Percentiles rank a stretch among this genome's conserved stretches.
Conservation (phyloP, 2,888 invertebrate species). For the Cyaniris semiargus region DNA sequence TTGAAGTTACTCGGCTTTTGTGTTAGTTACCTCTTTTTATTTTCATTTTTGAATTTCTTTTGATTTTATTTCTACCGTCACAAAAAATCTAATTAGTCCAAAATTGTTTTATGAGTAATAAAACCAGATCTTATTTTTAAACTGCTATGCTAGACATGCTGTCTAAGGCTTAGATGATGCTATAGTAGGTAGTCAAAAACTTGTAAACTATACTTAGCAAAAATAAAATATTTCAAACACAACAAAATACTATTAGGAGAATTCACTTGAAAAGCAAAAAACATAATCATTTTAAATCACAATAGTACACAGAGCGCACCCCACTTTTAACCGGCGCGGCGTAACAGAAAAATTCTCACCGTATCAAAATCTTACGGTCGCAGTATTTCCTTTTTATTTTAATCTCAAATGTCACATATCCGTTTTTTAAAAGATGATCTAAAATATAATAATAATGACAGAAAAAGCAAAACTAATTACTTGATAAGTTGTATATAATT, state of each 20-base stretch:
- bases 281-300: background rate
- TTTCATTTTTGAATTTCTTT: no score
- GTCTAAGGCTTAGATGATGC: background rate
- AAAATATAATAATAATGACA: background rate
- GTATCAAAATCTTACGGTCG: background rate
- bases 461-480: background rate
- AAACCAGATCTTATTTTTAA: background rate
- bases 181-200: no score
- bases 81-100: no score
- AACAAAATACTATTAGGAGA: background rate
- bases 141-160: background rate
- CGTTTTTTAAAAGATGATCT: background rate
- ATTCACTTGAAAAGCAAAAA: background rate
- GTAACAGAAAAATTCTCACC: background rate
- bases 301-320: background rate
- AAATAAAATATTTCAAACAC: background rate
- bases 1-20: no score
- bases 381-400: conserved; percentile 7
- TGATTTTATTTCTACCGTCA: background rate
- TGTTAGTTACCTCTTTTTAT: no score
- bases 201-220: no score
- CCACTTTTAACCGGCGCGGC: conserved; percentile 1
- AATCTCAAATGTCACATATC: background rate
- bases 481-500: no score
- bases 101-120: background rate